A percentile compares a stretch with the other conserved stretches of the same genome.
Conservation (phyloP, 2,888 invertebrate genomes). For the Bhutanitis thaidina region DNA sequence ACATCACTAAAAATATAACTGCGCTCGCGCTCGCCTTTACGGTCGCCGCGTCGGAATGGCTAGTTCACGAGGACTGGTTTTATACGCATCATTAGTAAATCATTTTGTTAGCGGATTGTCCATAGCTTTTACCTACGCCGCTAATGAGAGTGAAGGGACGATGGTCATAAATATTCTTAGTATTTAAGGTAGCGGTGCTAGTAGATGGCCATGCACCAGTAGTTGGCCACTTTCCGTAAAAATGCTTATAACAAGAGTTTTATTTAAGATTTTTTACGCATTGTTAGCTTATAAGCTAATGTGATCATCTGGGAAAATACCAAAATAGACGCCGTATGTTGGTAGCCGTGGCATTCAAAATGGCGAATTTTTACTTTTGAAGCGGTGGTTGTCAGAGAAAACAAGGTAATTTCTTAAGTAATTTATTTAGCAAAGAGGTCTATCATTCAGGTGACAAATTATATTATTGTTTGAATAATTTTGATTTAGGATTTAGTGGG, state of each 20-base stretch:
- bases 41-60: no score
- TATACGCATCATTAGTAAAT: no score
- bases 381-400: no score
- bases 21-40: no score
- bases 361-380: constrained; percentile 14
- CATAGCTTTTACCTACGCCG: no score
- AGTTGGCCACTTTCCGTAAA: constrained; percentile 8
- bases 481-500: constrained; percentile 1
- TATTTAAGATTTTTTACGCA: constrained; percentile 1
- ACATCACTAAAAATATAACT: no score
- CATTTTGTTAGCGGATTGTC: no score
- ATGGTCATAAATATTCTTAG: no score
- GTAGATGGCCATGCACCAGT: background rate
- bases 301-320: background rate
- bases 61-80: no score
- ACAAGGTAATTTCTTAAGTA: constrained; percentile 18
- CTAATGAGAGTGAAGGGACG: no score
- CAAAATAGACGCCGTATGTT: constrained; percentile 8
- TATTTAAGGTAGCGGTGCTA: constrained; percentile 7
- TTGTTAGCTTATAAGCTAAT: constrained; percentile 2
- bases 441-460: constrained; percentile 6
- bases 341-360: constrained; percentile 9
- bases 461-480: constrained; percentile 10
- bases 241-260: constrained; percentile 6
- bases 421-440: constrained; percentile 10